phyloP scores from a whole-genome alignment of 2,888 invertebrate genomes.

The Drosophila formosana region DNA sequence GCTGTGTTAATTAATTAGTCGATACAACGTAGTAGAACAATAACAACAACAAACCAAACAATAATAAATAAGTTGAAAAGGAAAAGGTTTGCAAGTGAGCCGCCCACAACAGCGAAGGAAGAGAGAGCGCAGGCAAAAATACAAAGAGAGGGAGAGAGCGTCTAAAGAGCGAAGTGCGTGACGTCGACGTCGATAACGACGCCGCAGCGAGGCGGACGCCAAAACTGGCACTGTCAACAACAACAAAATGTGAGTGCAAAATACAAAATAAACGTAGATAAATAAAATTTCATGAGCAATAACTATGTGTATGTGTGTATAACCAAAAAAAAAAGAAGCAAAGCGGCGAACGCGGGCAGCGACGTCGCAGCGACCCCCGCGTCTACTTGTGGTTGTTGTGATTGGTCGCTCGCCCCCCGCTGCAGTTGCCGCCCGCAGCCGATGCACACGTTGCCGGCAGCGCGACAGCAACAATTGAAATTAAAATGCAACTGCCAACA shows the following conservation, averaged over 20 bases:
- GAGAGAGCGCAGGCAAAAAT: constrained; percentile 13
- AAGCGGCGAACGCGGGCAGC: constrained; percentile 27
- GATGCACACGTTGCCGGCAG: constrained; percentile 37
- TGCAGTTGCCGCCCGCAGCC: constrained; percentile 59
- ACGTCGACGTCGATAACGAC: constrained; percentile 16
- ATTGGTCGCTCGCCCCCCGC: constrained; percentile 56
- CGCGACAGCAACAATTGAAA: constrained; percentile 50
- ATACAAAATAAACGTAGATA: constrained; percentile 41
- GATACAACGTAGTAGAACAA: constrained; percentile 34
- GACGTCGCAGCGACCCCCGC: constrained; percentile 59
- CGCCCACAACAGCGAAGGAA: constrained; percentile 50
- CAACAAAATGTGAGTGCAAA: constrained; percentile 67
- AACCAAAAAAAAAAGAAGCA: constrained; percentile 16
- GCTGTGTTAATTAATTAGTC: constrained; percentile 64
- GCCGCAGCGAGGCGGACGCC: constrained; percentile 29
- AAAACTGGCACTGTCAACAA: constrained; percentile 46
- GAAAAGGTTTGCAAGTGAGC: constrained; percentile 65
- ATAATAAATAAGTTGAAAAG: constrained; percentile 29
- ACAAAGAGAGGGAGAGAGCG: constrained; percentile 11
- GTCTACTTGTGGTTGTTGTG: constrained; percentile 39
- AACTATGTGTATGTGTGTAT: constrained; percentile 35
- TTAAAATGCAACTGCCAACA: constrained; percentile 58
- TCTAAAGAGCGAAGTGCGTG: constrained; percentile 37
- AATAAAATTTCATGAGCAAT: constrained; percentile 47
- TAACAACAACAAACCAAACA: constrained; percentile 27